Evolutionary conservation across 1,140 invertebrate genomes (phyloP).

Genomic region (Drosophila serrata): DNA sequence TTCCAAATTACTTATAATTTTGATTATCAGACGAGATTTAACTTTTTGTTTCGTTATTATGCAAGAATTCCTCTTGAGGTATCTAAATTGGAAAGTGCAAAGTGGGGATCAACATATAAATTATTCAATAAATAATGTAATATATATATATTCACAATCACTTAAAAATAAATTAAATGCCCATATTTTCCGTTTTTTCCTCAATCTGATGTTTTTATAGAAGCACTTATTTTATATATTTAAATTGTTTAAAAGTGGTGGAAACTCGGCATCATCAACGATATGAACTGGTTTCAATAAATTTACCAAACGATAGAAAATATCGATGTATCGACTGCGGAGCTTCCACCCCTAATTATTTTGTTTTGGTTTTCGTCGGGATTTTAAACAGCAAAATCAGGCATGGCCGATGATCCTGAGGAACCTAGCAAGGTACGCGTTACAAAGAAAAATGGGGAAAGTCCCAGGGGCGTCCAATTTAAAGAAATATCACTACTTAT

Average conservation of each 20-base stretch:
- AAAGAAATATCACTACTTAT: not conserved
- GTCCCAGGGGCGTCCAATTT: not conserved
- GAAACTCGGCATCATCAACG: not conserved
- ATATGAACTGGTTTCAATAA: too few species aligned
- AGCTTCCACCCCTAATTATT: slow-evolving; percentile 1
- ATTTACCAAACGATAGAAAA: not conserved
- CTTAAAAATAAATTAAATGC: too few species aligned
- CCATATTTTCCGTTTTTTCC: too few species aligned
- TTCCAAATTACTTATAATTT: not conserved
- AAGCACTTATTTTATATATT: not conserved
- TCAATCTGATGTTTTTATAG: too few species aligned
- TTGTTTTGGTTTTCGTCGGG: slow-evolving; percentile 30
- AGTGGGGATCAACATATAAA: too few species aligned
- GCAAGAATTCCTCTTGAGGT: too few species aligned
- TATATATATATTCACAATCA: too few species aligned
- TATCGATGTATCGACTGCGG: not conserved
- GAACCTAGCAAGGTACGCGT: slow-evolving; percentile 56
- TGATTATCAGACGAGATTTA: not conserved
- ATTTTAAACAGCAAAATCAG: slow-evolving; percentile 19
- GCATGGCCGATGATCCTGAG: slow-evolving; percentile 63
- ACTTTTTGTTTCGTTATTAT: not conserved
- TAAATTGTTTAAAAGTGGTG: not conserved
- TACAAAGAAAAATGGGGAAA: not conserved
- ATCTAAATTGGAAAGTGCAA: too few species aligned
- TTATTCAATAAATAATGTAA: too few species aligned